Evolutionary conservation across 2,113 vertebrate species (phyloP), one percentile per base, ranked within the genome.

Genomic region (Eleginops maclovinus): DNA sequence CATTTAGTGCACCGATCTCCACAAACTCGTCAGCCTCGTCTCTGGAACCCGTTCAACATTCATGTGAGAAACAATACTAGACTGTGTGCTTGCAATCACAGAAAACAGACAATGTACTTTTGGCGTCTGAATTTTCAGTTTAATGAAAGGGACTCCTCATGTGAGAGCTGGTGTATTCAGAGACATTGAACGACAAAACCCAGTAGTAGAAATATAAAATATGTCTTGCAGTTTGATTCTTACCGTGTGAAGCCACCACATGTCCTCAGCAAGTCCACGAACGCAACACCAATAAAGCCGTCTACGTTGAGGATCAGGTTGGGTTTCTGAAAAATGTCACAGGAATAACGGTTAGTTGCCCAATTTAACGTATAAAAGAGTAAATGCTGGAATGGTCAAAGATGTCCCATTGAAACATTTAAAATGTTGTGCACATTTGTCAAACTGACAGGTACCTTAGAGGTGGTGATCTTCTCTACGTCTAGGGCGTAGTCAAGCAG

Each of bases 271-370:
- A 97, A 91, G 1, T 99, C 98, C 22, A 99, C 98, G 73, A 99
- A 99, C 8, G 97, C 95, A 41, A 96, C 98, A 1, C 98, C 98
- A 40, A 99, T 99, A 43, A 99, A 91, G 47, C 98, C 98, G 0
- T 99, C 97, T 17, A 99, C 98, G 9, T 99, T 99, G 75, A 99
- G 95, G 92, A 99, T 99, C 47, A 99, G 96, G 76, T 99, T 99
- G 56, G 98, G 97, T 93, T 99, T 99, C 98, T 99, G 91, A 17
- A 83, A 66, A 60, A 68, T 22, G 11, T 62, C 10, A 59, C 55
- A 36, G 17, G 2, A 63, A 31, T 28, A 31, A 17, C 10, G 11
- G 43, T n/a, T 11, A 22, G 5, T 14, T 43, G 3, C 2, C 10
- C 12, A 10, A 3, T 43, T 51, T 9, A 62, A 51, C 46, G 26